These are phyloP conservation scores for Lytechinus variegatus DNA, from an alignment of 35 echinoderm and acorn worm species.

Conservation along the genomic window DNA sequence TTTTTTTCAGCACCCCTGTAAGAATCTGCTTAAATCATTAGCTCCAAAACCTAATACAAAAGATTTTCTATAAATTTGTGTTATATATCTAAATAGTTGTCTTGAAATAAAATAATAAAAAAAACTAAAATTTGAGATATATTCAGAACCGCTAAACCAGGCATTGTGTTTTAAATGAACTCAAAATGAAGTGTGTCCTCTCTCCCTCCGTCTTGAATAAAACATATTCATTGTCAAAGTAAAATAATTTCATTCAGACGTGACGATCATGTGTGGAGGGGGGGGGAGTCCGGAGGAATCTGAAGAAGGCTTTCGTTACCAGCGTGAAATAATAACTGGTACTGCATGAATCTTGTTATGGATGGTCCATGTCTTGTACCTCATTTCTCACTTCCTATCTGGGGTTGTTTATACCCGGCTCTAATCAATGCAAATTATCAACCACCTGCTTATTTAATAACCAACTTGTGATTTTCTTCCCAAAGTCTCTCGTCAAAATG, in stretches of 20 bases:
- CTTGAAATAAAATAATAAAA: too few species aligned
- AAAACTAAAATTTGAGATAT: too few species aligned
- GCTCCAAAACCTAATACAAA: too few species aligned
- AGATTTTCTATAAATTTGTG: too few species aligned
- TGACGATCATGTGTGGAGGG: not conserved
- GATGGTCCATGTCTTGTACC: not conserved
- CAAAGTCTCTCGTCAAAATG: not conserved
- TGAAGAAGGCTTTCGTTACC: too few species aligned
- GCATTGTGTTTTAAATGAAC: not conserved
- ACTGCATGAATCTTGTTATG: not conserved
- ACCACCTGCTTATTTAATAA: conserved; percentile 5
- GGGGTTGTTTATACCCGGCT: not conserved
- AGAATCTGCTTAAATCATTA: too few species aligned
- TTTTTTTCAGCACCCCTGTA: not conserved
- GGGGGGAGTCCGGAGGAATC: not conserved
- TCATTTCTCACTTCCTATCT: not conserved
- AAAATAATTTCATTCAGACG: not conserved
- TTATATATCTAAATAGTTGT: too few species aligned
- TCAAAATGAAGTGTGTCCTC: not conserved
- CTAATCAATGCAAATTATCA: conserved; percentile 5
- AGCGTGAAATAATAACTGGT: not conserved
- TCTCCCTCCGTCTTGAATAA: too few species aligned
- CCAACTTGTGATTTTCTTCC: conserved; percentile 17
- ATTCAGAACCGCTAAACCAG: not conserved
- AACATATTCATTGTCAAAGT: not conserved